Percentiles rank a stretch among this genome's conserved stretches.
Conservation (phyloP, 1,140 invertebrate species). For the Drosophila bocki region DNA sequence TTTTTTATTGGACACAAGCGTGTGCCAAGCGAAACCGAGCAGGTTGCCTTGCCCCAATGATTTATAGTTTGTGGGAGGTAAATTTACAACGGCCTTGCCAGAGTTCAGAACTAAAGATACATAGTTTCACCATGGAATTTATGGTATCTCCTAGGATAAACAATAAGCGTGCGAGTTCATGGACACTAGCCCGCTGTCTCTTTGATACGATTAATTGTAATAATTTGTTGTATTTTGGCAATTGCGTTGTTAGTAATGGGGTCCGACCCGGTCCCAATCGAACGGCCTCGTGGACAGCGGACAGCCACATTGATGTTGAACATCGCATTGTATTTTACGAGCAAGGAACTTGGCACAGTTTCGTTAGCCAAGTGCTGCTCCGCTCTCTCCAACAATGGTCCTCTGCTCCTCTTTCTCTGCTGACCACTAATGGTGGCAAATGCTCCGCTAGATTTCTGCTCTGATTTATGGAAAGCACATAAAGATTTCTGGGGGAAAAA, state of each 20-base stretch:
- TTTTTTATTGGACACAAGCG: slow-evolving; percentile 11
- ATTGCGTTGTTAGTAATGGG: slow-evolving; percentile 79
- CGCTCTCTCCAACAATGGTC: slow-evolving; percentile 40
- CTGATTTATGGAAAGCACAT: slow-evolving; percentile 69
- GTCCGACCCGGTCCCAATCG: slow-evolving; percentile 44
- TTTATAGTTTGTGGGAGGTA: slow-evolving; percentile 37
- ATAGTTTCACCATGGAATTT: slow-evolving; percentile 5
- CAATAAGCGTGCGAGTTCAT: slow-evolving; percentile 25
- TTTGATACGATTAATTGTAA: slow-evolving; percentile 61
- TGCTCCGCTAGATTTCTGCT: slow-evolving; percentile 63
- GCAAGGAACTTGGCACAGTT: slow-evolving; percentile 80
- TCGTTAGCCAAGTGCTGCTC: slow-evolving; percentile 37
- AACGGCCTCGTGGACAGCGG: slow-evolving; percentile 29
- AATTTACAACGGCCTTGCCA: slow-evolving; percentile 41
- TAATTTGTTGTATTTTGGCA: slow-evolving; percentile 68
- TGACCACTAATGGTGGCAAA: slow-evolving; percentile 38
- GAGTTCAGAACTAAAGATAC: slow-evolving; percentile 47
- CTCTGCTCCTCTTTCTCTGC: slow-evolving; percentile 30
- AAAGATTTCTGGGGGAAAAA: slow-evolving; percentile 8
- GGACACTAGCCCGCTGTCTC: slow-evolving; percentile 7
- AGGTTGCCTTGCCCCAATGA: slow-evolving; percentile 40
- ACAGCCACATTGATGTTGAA: slow-evolving; percentile 61
- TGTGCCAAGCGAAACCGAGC: slow-evolving; percentile 34
- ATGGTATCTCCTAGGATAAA: slow-evolving; percentile 3
- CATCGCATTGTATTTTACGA: slow-evolving; percentile 46